A percentile compares a stretch with the other conserved stretches of the same genome.
phyloP scores from a whole-genome alignment of 2,888 invertebrate species.

The Meganola albula region DNA sequence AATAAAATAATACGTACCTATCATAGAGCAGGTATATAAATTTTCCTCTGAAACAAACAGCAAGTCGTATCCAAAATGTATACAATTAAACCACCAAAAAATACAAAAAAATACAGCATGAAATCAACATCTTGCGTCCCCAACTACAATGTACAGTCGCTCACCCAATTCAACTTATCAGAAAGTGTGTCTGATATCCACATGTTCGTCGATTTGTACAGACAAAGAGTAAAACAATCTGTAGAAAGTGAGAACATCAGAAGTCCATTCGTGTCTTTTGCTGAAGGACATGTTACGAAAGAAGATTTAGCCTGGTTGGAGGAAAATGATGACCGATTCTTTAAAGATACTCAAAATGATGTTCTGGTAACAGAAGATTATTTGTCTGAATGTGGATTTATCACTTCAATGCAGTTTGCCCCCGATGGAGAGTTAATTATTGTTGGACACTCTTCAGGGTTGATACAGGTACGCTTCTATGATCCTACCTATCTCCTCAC shows the following conservation, averaged over 20 bases:
- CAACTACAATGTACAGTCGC: slow-evolving; percentile 33
- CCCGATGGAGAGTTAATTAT: slow-evolving; percentile 59
- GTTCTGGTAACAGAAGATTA: slow-evolving; percentile 34
- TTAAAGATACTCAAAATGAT: slow-evolving; percentile 48
- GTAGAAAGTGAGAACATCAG: slow-evolving; percentile 32
- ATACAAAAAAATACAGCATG: not conserved
- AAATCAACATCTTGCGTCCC: slow-evolving; percentile 1
- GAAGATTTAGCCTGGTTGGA: slow-evolving; percentile 41
- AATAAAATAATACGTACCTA: no score
- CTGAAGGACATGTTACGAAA: slow-evolving; percentile 32
- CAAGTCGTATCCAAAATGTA: not conserved
- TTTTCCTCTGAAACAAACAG: no score
- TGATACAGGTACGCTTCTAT: slow-evolving; percentile 63
- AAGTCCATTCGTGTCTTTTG: slow-evolving; percentile 46
- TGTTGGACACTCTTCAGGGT: slow-evolving; percentile 71
- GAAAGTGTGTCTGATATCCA: slow-evolving; percentile 44
- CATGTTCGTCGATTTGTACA: slow-evolving; percentile 48
- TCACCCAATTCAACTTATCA: slow-evolving; percentile 46
- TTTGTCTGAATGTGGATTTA: slow-evolving; percentile 48
- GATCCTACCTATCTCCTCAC: no score
- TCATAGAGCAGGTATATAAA: no score
- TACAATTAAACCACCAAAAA: not conserved
- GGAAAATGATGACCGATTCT: slow-evolving; percentile 48
- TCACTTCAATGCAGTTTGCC: slow-evolving; percentile 54
- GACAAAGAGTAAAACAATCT: slow-evolving; percentile 40